Evolutionary conservation across 2,797 vertebrate species (phyloP), one percentile per base, ranked within the genome.

Genomic region (Sciurus carolinensis): DNA sequence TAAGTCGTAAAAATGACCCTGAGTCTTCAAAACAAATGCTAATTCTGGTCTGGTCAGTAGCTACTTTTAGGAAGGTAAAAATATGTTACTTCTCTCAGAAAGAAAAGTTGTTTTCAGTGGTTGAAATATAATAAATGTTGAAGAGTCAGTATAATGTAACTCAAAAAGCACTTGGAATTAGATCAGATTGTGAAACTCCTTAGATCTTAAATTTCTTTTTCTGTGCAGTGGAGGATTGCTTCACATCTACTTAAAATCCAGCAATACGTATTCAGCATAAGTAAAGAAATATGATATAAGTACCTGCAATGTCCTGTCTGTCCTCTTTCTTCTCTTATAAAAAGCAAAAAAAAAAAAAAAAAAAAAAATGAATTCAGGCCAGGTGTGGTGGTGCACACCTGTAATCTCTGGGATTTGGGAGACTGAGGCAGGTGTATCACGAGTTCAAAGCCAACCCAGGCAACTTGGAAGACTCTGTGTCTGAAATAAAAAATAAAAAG

Each of bases 111-210:
- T 87, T 47, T 88, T 66, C 62, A 69, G 26, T 85, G 67, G 72
- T 95, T 92, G 81, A 90, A 52, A 76, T 96, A 50, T n/a, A 76
- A 62, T 96, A 83, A 86, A 76, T 87, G 67, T 90, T 81, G 76
- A 90, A 87, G 86, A 69, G 59, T 81, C 52, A 13, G 20, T 79
- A 7, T 94, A 88, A 92, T 42, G 5, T 39, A 76, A 42, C 76
- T 5, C 50, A 85, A 39, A 97, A 95, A 77, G 64, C 30, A 69
- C 81, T 89, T 94, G 89, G 82, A 92, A 39, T 89, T 86, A 86
- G 71, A 91, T 69, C 92, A 52, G 30, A 88, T 47, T 39, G 18
- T 91, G 75, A 84, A 90, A 67, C 36, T 72, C 59, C 50, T 81
- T 71, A 87, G 33, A 59, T 90, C n/a, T 84, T 86, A 87, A 75